Percentiles rank a stretch among this genome's conserved stretches.
phyloP scores from a whole-genome alignment of 2,888 invertebrate species.

The Phalangium opilio region DNA sequence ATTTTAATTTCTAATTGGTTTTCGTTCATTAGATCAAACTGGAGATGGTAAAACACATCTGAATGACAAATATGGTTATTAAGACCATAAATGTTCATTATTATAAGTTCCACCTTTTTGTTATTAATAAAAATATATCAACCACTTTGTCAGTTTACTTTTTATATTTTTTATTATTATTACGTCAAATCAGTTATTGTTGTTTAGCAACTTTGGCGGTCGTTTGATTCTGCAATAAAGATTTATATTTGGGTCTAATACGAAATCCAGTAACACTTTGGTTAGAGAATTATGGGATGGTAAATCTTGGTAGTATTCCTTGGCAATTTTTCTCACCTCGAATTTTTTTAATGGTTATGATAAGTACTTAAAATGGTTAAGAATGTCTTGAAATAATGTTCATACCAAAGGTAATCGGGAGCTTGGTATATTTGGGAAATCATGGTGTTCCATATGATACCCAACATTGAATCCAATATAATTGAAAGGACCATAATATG shows the following conservation, averaged over 20 bases:
- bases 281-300: conserved; percentile 89
- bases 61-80: conserved; percentile 64
- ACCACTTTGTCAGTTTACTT: too few relatives aligned
- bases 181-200: too few relatives aligned
- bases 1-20: not conserved
- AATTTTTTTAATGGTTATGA: too few relatives aligned
- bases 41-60: conserved; percentile 61
- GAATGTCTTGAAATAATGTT: conserved; percentile 25
- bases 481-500: conserved; percentile 90
- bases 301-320: conserved; percentile 78
- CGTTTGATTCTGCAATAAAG: conserved; percentile 67
- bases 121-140: too few relatives aligned
- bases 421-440: conserved; percentile 92
- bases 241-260: conserved; percentile 84
- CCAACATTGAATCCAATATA: conserved; percentile 96
- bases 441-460: conserved; percentile 97
- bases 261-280: conserved; percentile 77
- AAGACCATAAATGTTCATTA: conserved; percentile 21
- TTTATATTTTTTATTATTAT: too few relatives aligned
- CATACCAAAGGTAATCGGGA: conserved; percentile 77
- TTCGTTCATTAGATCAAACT: conserved; percentile 40
- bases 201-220: too few relatives aligned
- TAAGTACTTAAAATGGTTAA: too few relatives aligned
- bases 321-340: too few relatives aligned
- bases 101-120: too few relatives aligned